A percentile compares a stretch with the other conserved stretches of the same genome.
These are phyloP conservation scores for Tokudaia tokunoshimensis DNA, from an alignment of 2,797 vertebrate genomes.

Conservation along the genomic window DNA sequence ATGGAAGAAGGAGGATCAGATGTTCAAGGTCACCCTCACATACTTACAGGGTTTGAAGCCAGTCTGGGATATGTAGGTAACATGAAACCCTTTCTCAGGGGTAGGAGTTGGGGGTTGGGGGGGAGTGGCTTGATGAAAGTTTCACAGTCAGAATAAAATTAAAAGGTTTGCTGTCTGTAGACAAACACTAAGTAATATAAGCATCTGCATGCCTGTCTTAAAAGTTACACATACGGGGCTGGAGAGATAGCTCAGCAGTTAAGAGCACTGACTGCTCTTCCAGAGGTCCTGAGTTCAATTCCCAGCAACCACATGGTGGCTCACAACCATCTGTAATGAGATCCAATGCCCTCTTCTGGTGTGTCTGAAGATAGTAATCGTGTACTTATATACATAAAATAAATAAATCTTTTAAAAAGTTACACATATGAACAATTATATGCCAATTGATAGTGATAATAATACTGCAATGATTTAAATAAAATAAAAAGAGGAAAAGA, in stretches of 20 bases:
- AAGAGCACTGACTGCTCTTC: too few species aligned
- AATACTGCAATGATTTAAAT: background rate
- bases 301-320: too few species aligned
- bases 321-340: too few species aligned
- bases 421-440: background rate
- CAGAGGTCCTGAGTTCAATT: too few species aligned
- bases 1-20: background rate
- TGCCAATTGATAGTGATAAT: background rate
- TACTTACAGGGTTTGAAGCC: background rate
- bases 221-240: background rate
- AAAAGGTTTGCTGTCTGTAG: background rate
- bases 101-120: too few species aligned
- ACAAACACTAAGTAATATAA: background rate
- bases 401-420: background rate
- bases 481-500: background rate
- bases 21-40: background rate
- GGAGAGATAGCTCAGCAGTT: too few species aligned
- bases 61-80: background rate
- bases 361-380: too few species aligned
- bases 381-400: too few species aligned
- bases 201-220: background rate
- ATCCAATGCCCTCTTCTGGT: too few species aligned
- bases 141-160: background rate
- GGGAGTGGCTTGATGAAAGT: background rate
- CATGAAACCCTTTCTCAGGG: background rate